Conservation (phyloP, 23 tunicate species). For the Ciona savignyi region DNA sequence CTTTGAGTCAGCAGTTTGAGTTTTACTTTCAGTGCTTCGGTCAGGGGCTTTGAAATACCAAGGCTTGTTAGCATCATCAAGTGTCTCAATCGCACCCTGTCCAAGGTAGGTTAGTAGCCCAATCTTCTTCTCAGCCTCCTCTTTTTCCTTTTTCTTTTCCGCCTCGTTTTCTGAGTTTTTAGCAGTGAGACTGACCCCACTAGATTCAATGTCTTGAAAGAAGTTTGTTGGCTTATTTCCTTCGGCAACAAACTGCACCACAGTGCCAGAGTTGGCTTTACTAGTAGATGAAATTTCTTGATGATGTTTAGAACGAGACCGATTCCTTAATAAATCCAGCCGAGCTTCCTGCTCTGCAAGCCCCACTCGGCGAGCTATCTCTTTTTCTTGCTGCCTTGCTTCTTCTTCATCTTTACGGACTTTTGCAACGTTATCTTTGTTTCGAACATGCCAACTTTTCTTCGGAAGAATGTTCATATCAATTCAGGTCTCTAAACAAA, state of each 20-base stretch:
- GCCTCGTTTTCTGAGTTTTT: conserved; percentile 67
- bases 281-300: neutral
- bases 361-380: conserved; percentile 42
- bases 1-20: conserved; percentile 36
- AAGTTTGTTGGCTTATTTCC: conserved; percentile 17
- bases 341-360: conserved; percentile 88
- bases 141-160: conserved; percentile 70
- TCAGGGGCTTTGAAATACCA: conserved; percentile 85
- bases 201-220: conserved; percentile 26
- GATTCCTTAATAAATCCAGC: conserved; percentile 57
- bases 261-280: neutral
- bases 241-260: neutral
- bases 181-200: conserved; percentile 6
- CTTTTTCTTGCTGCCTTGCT: conserved; percentile 52
- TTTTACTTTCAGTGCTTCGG: neutral
- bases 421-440: conserved; percentile 88
- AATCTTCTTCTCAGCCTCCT: conserved; percentile 70
- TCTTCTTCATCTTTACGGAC: conserved; percentile 87
- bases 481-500: neutral
- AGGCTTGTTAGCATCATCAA: conserved; percentile 68
- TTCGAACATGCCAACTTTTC: conserved; percentile 98
- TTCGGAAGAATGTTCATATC: conserved; percentile 90
- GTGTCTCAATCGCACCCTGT: conserved; percentile 67
- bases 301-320: conserved; percentile 9
- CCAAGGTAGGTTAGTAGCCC: conserved; percentile 82